A percentile compares a stretch with the other conserved stretches of the same genome.
These are phyloP conservation scores for Poecilia velifera DNA, from an alignment of 2,797 vertebrate genomes.

Conservation along the genomic window DNA sequence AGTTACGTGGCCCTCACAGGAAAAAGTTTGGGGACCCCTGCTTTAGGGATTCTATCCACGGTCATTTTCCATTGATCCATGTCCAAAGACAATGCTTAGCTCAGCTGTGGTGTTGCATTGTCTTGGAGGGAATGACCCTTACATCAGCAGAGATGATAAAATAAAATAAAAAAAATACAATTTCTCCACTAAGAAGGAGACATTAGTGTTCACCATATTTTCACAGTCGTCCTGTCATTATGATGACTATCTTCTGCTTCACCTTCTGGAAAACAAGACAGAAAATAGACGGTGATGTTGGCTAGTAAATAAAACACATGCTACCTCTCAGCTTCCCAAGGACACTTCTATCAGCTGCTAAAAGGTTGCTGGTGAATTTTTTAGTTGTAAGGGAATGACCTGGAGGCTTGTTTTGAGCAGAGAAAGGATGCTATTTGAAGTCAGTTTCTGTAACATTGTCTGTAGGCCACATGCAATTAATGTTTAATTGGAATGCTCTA, in stretches of 20 bases:
- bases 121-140: not conserved
- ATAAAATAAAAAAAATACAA: not conserved
- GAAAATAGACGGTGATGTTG: not conserved
- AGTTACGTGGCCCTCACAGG: too few species aligned
- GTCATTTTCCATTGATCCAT: not conserved
- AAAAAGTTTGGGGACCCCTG: not conserved
- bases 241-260: not conserved
- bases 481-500: not conserved
- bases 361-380: conserved; percentile 6
- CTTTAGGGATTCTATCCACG: not conserved
- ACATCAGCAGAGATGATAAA: not conserved
- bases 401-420: not conserved
- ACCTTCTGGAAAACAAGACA: not conserved
- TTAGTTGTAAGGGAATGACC: not conserved
- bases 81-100: not conserved
- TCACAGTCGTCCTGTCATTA: not conserved
- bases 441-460: conserved; percentile 4
- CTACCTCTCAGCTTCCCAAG: not conserved
- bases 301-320: conserved; percentile 1
- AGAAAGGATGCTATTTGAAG: not conserved
- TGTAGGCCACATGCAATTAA: not conserved
- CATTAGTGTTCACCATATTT: not conserved
- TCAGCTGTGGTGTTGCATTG: not conserved
- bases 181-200: not conserved
- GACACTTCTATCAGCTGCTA: not conserved